Evolutionary conservation across 2,113 vertebrate genomes (phyloP).

Genomic region (Pseudopodoces humilis): DNA sequence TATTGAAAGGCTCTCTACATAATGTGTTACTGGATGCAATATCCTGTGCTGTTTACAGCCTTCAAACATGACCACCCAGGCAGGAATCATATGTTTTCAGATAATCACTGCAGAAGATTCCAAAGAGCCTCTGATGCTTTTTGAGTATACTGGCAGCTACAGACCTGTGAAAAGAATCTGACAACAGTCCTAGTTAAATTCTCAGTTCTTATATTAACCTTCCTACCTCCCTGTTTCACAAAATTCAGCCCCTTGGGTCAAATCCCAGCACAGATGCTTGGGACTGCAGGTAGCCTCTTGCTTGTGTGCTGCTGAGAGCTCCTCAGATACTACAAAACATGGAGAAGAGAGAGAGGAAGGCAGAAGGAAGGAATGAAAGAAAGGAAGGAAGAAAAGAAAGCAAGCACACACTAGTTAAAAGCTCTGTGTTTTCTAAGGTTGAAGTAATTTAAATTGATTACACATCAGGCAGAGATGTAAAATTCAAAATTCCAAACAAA

Average conservation of each 20-base stretch:
- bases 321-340: neutral
- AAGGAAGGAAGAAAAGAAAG: neutral
- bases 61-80: neutral
- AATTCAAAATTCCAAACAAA: slow-evolving; percentile 1
- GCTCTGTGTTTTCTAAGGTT: neutral
- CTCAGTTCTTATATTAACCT: neutral
- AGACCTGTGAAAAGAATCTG: neutral
- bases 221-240: neutral
- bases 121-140: neutral
- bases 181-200: neutral
- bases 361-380: too few species aligned
- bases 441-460: neutral
- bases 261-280: neutral
- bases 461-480: neutral
- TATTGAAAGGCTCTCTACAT: neutral
- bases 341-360: neutral
- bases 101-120: neutral
- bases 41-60: neutral
- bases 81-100: neutral
- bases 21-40: neutral
- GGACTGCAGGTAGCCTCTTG: neutral
- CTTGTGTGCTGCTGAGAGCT: neutral
- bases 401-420: neutral
- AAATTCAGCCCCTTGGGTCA: neutral
- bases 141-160: too few species aligned